A percentile compares a stretch with the other conserved stretches of the same genome.
Conservation (phyloP, 1,140 invertebrate species). For the Leguminivora glycinivorella region DNA sequence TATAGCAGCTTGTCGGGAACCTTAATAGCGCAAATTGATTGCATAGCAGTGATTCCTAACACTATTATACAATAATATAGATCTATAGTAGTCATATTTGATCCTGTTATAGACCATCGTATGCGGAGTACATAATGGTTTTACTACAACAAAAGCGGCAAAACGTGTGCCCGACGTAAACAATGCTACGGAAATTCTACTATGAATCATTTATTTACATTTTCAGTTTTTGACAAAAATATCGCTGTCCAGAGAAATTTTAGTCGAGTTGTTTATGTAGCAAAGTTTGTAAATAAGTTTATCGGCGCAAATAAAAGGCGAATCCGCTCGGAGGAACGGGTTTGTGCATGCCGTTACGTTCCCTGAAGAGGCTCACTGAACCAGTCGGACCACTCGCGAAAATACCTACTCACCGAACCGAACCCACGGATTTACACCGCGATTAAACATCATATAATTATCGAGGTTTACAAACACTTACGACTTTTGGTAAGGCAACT, state of each 20-base stretch:
- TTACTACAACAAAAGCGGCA: slow-evolving; percentile 46
- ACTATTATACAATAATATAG: too few species aligned
- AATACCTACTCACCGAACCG: background rate
- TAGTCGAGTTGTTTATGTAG: background rate
- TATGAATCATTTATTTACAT: slow-evolving; percentile 23
- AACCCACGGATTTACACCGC: background rate
- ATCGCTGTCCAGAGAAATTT: background rate
- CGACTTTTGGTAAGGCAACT: background rate
- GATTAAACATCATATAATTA: background rate
- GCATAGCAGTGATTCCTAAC: too few species aligned
- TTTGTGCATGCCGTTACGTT: slow-evolving; percentile 27
- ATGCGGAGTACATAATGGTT: slow-evolving; percentile 23
- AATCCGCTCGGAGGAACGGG: slow-evolving; percentile 17
- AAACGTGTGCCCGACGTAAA: slow-evolving; percentile 44
- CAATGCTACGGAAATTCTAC: slow-evolving; percentile 49
- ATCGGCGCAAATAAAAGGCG: slow-evolving; percentile 12
- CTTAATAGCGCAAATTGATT: too few species aligned
- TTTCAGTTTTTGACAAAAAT: background rate
- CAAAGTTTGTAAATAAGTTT: slow-evolving; percentile 20
- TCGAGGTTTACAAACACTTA: background rate
- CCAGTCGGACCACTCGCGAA: slow-evolving; percentile 19
- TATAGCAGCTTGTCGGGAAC: too few species aligned
- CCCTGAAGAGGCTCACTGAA: background rate
- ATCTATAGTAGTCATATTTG: too few species aligned
- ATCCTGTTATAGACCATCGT: too few species aligned